Evolutionary conservation across 2,797 vertebrate species (phyloP).

Genomic region (Aldrovandia affinis): DNA sequence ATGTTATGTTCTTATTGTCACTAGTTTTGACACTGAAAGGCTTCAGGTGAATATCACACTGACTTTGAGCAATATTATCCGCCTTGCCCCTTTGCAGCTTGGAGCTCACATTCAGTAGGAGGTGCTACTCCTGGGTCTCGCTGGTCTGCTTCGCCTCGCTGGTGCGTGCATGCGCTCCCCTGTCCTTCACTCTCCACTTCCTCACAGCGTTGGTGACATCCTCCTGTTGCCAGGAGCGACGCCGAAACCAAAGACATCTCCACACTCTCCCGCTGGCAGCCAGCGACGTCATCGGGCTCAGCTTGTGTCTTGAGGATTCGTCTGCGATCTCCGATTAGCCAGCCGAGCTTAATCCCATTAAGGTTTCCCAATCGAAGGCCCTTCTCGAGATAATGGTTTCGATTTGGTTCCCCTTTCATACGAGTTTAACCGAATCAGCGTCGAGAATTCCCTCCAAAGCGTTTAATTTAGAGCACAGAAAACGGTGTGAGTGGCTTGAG

Average conservation of each 20-base stretch:
- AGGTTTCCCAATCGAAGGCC: conserved; percentile 15
- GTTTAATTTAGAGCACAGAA: neutral
- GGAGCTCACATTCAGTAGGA: too few relatives aligned
- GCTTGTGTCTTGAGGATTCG: neutral
- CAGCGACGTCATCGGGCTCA: too few relatives aligned
- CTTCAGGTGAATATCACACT: neutral
- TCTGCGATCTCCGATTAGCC: neutral
- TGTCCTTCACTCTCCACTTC: too few relatives aligned
- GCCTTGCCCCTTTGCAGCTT: too few relatives aligned
- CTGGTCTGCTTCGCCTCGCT: too few relatives aligned
- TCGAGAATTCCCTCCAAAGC: neutral
- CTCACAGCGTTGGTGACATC: too few relatives aligned
- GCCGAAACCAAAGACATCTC: too few relatives aligned
- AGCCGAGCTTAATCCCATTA: neutral
- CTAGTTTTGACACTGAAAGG: conserved; percentile 25
- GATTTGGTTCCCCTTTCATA: neutral
- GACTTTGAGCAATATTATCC: conserved; percentile 11
- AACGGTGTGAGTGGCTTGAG: neutral
- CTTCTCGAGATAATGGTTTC: neutral
- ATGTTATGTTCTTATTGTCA: too few relatives aligned
- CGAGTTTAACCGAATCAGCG: conserved; percentile 1
- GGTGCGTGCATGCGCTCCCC: too few relatives aligned
- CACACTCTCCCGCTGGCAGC: too few relatives aligned
- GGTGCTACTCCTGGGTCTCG: too few relatives aligned
- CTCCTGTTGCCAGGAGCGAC: too few relatives aligned